Conservation (phyloP, 2,113 vertebrate species). For the Acanthisitta chloris region DNA sequence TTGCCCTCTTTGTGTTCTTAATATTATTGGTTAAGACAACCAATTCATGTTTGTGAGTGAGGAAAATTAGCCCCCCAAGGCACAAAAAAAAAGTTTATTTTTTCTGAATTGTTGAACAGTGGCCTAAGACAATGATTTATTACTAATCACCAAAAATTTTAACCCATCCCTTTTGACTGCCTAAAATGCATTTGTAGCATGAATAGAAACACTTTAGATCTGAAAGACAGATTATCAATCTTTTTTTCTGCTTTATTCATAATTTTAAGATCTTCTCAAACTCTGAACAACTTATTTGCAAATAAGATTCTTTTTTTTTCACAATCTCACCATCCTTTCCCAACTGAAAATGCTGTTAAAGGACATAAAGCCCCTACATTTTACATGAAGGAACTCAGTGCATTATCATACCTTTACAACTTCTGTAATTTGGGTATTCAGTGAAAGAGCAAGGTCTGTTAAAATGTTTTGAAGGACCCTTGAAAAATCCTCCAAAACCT, state of each 20-base stretch:
- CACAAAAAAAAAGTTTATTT: not conserved
- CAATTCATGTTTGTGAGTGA: not conserved
- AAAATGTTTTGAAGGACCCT: not conserved
- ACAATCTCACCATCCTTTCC: not conserved
- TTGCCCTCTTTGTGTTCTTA: not conserved
- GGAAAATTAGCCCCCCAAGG: not conserved
- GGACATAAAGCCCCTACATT: rapidly evolving
- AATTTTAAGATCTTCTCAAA: not conserved
- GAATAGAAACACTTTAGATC: not conserved
- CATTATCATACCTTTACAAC: not conserved
- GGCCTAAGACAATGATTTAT: not conserved
- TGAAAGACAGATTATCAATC: not conserved
- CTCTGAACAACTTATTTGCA: not conserved
- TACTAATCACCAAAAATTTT: not conserved
- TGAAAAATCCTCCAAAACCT: not conserved
- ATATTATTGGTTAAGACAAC: not conserved
- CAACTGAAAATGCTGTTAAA: not conserved
- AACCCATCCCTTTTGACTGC: not conserved
- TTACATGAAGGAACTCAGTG: not conserved
- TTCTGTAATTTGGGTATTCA: not conserved
- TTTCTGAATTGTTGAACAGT: not conserved
- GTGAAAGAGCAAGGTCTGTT: not conserved
- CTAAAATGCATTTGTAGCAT: not conserved
- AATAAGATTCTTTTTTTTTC: not conserved
- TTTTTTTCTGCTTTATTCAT: not conserved